A percentile compares a stretch with the other conserved stretches of the same genome.
phyloP scores from a whole-genome alignment of 1,140 invertebrate species.

The Nomia melanderi region DNA sequence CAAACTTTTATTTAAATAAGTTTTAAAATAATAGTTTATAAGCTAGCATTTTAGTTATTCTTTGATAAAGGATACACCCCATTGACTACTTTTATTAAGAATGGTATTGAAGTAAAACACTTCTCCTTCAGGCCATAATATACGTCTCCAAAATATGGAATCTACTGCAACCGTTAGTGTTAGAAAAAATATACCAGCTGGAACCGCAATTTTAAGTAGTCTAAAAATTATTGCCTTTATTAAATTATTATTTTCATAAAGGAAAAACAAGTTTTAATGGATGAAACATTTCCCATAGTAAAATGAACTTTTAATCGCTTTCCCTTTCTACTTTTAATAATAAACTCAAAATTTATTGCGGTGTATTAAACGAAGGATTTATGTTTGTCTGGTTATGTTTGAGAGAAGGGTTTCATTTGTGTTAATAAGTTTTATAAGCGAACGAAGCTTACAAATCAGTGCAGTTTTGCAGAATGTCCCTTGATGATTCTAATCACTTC shows the following conservation, averaged over 20 bases:
- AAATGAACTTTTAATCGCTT: not conserved
- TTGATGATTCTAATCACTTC: constrained; percentile 59
- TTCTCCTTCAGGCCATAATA: constrained; percentile 98
- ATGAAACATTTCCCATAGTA: constrained; percentile 17
- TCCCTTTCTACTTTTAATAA: constrained; percentile 2
- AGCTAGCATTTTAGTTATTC: not conserved
- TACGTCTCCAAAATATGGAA: constrained; percentile 95
- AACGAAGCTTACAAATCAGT: constrained; percentile 63
- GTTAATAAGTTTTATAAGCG: constrained; percentile 47
- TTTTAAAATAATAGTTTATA: constrained; percentile 1
- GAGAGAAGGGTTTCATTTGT: constrained; percentile 24
- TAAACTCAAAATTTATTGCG: constrained; percentile 11
- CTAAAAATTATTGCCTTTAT: constrained; percentile 80
- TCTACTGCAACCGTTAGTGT: constrained; percentile 91
- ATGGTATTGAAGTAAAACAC: constrained; percentile 98
- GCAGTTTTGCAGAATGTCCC: constrained; percentile 55
- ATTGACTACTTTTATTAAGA: constrained; percentile 96
- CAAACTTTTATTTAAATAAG: not conserved
- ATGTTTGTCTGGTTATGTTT: constrained; percentile 24
- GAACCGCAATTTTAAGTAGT: constrained; percentile 86
- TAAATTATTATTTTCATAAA: constrained; percentile 21
- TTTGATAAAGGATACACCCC: constrained; percentile 94
- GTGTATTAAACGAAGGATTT: constrained; percentile 29
- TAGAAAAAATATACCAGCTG: constrained; percentile 87
- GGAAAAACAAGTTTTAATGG: constrained; percentile 14